Conservation (phyloP, 2,888 invertebrate species). For the Phortica magna region DNA sequence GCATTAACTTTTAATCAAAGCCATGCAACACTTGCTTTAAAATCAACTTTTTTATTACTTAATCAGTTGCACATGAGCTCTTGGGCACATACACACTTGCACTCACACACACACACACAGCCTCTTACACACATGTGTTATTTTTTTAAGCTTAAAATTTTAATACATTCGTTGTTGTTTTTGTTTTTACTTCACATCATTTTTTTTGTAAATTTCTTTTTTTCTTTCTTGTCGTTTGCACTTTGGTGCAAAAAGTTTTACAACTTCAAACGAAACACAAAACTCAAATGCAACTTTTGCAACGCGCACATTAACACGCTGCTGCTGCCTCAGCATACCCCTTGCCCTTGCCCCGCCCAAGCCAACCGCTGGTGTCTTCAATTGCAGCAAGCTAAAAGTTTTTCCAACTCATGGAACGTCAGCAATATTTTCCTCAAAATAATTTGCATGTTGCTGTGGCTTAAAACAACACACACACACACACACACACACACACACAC, state of each 20-base stretch:
- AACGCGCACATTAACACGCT: background rate
- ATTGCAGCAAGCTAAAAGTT: constrained; percentile 21
- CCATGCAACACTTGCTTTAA: constrained; percentile 52
- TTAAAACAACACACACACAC: background rate
- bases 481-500: background rate
- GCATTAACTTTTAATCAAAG: constrained; percentile 7
- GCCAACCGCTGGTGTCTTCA: constrained; percentile 1
- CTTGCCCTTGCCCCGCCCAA: background rate
- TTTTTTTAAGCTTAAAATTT: constrained; percentile 58
- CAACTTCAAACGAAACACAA: constrained; percentile 47
- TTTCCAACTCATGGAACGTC: constrained; percentile 15
- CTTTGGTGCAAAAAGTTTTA: constrained; percentile 65
- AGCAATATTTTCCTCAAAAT: constrained; percentile 33
- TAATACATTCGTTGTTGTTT: constrained; percentile 50
- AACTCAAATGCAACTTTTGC: constrained; percentile 53
- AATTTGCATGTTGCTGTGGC: constrained; percentile 33
- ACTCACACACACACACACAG: constrained; percentile 22
- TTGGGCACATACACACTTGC: constrained; percentile 59
- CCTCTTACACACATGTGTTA: constrained; percentile 4
- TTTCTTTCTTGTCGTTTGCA: constrained; percentile 43
- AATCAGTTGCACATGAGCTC: constrained; percentile 71
- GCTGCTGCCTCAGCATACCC: background rate
- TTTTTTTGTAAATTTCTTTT: constrained; percentile 62
- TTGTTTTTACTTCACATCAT: constrained; percentile 51
- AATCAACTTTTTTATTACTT: constrained; percentile 70